Percentiles rank a stretch among this genome's conserved stretches.
phyloP scores from a whole-genome alignment of 2,113 vertebrate species.

The Burhinus oedicnemus region DNA sequence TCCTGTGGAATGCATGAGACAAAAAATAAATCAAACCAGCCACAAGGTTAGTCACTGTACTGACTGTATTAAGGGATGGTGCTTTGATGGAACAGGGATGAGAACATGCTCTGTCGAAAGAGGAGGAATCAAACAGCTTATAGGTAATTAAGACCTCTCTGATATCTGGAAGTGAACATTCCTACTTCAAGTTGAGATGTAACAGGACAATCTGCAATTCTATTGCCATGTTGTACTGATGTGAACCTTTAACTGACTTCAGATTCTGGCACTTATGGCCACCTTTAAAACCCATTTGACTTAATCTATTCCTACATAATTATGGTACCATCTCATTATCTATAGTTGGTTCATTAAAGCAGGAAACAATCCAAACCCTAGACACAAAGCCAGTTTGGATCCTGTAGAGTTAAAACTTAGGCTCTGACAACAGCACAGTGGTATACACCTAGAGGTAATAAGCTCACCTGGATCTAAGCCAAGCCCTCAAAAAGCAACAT shows the following conservation, averaged over 20 bases:
- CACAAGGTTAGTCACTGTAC: neutral
- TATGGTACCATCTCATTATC: neutral
- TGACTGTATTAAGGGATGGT: neutral
- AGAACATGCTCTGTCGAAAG: neutral
- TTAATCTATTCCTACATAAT: neutral
- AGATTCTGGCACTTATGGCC: neutral
- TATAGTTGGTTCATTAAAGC: neutral
- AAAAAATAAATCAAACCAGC: neutral
- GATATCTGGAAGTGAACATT: neutral
- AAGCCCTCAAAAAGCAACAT: neutral
- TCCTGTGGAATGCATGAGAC: neutral
- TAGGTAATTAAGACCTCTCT: neutral
- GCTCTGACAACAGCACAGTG: neutral
- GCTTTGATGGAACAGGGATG: neutral
- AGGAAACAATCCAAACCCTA: neutral
- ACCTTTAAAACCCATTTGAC: neutral
- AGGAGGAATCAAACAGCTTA: neutral
- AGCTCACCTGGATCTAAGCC: neutral
- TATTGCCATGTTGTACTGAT: neutral
- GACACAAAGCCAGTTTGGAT: neutral
- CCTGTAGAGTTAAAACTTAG: neutral
- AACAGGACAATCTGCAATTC: neutral
- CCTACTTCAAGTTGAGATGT: neutral
- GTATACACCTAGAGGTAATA: neutral
- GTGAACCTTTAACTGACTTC: neutral